Evolutionary conservation across 2,113 vertebrate species (phyloP).

Genomic region (Campylomormyrus numenius): DNA sequence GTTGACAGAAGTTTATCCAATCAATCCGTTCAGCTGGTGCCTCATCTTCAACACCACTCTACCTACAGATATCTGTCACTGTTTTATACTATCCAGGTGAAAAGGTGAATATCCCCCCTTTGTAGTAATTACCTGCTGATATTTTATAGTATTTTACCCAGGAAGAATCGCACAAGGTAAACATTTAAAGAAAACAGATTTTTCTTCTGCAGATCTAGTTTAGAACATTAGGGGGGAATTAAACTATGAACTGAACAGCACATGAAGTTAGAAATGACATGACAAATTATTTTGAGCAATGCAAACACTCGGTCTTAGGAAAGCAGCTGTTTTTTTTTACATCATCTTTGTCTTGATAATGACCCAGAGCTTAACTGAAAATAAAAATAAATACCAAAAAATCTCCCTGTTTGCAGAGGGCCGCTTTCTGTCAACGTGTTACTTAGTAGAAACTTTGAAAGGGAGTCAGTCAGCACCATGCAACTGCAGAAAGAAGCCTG

Average conservation of each 20-base stretch:
- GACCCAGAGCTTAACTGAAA: neutral
- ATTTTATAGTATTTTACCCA: neutral
- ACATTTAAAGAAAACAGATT: neutral
- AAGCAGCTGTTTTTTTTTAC: neutral
- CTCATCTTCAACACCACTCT: neutral
- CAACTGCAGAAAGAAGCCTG: neutral
- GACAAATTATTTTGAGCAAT: neutral
- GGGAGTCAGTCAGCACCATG: neutral
- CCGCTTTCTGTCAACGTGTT: neutral
- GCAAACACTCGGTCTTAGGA: neutral
- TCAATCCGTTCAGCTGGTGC: neutral
- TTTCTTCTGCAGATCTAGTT: neutral
- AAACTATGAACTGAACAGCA: neutral
- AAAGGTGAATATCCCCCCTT: neutral
- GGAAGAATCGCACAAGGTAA: neutral
- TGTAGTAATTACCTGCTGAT: neutral
- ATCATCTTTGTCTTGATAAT: neutral
- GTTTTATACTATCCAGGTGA: neutral
- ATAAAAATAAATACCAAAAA: neutral
- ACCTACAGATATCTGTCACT: neutral
- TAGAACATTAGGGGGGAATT: neutral
- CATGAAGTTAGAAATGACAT: neutral
- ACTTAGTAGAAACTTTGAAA: neutral
- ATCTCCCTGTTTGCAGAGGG: neutral
- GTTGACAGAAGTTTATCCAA: conserved; percentile 20